These are phyloP conservation scores for Donacobius atricapilla DNA, from an alignment of 2,113 vertebrate genomes.

Conservation along the genomic window DNA sequence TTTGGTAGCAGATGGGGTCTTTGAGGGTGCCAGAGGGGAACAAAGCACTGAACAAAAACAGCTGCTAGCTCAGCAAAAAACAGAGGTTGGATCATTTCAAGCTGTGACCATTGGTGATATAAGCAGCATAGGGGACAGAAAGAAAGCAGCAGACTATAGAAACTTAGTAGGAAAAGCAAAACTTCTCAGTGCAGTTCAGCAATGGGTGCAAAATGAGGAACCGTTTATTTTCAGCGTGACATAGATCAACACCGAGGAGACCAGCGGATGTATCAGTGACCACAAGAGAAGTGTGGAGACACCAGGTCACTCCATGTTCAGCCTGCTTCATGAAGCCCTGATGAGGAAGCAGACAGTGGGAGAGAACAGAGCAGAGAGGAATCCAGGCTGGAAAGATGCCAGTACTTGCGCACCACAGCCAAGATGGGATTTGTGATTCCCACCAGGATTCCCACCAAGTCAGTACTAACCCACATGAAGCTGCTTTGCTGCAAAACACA, in stretches of 20 bases:
- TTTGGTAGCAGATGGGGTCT: neutral
- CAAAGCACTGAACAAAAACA: neutral
- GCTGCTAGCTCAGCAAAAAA: neutral
- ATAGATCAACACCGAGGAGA: neutral
- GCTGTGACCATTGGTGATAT: neutral
- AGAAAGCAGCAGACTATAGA: neutral
- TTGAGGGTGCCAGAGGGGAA: neutral
- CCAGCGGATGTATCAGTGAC: neutral
- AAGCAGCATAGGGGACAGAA: neutral
- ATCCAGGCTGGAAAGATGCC: neutral
- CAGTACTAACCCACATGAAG: neutral
- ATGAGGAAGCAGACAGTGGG: neutral
- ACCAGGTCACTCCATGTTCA: neutral
- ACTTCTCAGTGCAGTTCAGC: neutral
- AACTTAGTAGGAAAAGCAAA: neutral
- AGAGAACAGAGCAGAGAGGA: neutral
- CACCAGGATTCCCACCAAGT: neutral
- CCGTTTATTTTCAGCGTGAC: rapidly evolving
- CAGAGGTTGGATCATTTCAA: neutral
- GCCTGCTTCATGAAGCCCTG: neutral
- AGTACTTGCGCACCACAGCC: neutral
- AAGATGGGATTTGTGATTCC: neutral
- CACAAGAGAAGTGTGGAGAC: neutral
- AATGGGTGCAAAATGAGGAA: neutral
- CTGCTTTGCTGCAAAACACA: neutral